Percentiles rank a stretch among this genome's conserved stretches.
These are phyloP conservation scores for Zaprionus camerounensis DNA, from an alignment of 1,140 invertebrate genomes.

Conservation along the genomic window DNA sequence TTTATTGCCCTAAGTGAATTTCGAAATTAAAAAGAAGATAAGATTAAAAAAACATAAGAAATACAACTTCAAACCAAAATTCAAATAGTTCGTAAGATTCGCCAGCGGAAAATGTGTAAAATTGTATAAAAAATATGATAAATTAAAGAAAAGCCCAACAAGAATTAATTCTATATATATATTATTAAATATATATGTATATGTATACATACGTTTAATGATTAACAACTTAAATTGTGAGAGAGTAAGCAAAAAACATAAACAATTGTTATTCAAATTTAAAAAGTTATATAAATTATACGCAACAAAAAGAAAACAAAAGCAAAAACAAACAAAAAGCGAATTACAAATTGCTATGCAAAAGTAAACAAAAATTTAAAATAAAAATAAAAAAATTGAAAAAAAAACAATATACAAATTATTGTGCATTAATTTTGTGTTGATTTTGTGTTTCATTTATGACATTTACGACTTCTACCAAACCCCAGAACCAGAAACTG, in stretches of 20 bases:
- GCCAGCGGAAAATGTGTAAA: conserved; percentile 58
- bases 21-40: conserved; percentile 49
- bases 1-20: conserved; percentile 62
- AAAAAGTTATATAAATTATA: conserved; percentile 73
- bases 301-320: conserved; percentile 38
- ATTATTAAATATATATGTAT: conserved; percentile 15
- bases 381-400: conserved; percentile 42
- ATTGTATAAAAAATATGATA: conserved; percentile 61
- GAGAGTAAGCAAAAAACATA: conserved; percentile 48
- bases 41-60: conserved; percentile 21
- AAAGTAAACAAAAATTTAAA: conserved; percentile 50
- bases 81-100: conserved; percentile 56
- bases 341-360: conserved; percentile 75
- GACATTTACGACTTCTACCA: conserved; percentile 13
- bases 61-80: conserved; percentile 75
- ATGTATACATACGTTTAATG: conserved; percentile 49
- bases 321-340: conserved; percentile 30
- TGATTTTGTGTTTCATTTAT: conserved; percentile 67
- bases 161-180: conserved; percentile 20
- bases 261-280: conserved; percentile 74
- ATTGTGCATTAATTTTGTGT: conserved; percentile 66
- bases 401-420: conserved; percentile 58
- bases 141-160: conserved; percentile 29
- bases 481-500: conserved; percentile 50
- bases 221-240: conserved; percentile 55